These are phyloP conservation scores for Antechinus flavipes DNA, from an alignment of 2,113 vertebrate species.

Conservation along the genomic window DNA sequence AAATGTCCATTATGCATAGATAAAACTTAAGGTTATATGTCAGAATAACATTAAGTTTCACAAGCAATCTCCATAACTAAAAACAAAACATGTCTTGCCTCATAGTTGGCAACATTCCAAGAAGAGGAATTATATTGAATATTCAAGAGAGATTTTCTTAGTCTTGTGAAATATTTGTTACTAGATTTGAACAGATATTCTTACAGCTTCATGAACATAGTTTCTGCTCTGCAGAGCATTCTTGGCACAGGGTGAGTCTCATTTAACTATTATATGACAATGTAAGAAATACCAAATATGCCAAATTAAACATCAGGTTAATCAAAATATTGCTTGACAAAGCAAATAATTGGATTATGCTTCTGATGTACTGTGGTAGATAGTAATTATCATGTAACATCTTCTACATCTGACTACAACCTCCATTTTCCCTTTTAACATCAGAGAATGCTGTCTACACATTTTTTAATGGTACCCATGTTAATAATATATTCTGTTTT, in stretches of 20 bases:
- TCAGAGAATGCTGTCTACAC: conserved; percentile 96
- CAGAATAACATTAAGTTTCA: background rate
- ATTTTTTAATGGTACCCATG: conserved; percentile 98
- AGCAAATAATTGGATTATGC: conserved; percentile 90
- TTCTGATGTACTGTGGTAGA: conserved; percentile 90
- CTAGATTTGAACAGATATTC: conserved; percentile 50
- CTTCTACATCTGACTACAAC: conserved; percentile 92
- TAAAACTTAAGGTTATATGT: background rate
- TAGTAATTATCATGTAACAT: conserved; percentile 94
- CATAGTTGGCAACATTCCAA: background rate
- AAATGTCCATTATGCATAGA: background rate
- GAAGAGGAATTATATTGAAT: background rate
- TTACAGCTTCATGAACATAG: conserved; percentile 48
- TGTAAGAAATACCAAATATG: conserved; percentile 83
- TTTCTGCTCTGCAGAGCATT: conserved; percentile 67
- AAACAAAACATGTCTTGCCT: background rate
- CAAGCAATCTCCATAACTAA: background rate
- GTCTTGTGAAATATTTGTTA: conserved; percentile 42
- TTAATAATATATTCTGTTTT: conserved; percentile 97
- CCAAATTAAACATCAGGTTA: conserved; percentile 86
- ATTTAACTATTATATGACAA: conserved; percentile 72
- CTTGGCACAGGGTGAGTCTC: conserved; percentile 36
- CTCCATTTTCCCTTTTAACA: conserved; percentile 96
- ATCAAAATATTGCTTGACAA: conserved; percentile 90
- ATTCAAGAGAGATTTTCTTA: conserved; percentile 54